Base-by-base conservation (phyloP, 2,113 vertebrate genomes). In the Lasiurus cinereus region DNA sequence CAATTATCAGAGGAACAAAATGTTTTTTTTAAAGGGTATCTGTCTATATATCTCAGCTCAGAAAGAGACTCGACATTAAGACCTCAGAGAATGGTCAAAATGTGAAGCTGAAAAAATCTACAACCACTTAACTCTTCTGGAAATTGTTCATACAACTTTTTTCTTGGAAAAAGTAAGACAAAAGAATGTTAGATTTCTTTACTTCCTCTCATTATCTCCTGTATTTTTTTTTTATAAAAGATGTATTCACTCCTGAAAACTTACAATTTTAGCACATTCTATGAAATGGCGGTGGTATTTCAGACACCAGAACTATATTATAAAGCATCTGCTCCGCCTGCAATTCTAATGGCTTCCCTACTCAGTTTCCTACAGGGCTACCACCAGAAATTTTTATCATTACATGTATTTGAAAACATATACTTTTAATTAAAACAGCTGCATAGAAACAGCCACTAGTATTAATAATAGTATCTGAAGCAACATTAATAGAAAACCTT, bases 361-460 rank as follows among this genome's bases (percentile, higher is more conserved):
- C 33, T 84, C 84, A 5, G 16, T n/a, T 29, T 82, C 83, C 77
- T 33, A 24, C 16, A 59, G n/a, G 29, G 21, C 0, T n/a, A 13
- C 4, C 33, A 36, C 31, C 27, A 54, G 62, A 62, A 72, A 79
- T 52, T 67, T 43, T 22, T 56, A 93, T 64, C 39, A 2, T 15
- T 33, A 64, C 59, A 22, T 79, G 90, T 52, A 85, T 48, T 46
- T 59, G 67, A 67, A 70, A 24, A 56, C 1, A 79, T 52, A 33
- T 9, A 82, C 67, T 66, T 96, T 92, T 66, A 76, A 91, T 87
- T 74, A 86, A 86, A 95, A 90, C 27, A 59, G 19, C 27, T 73
- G 4, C 21, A 70, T 67, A 13, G 69, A 83, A 91, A 94, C 0
- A 84, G 6, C 18, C 67, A 48, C 12, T 29, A 8, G 19, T 21